phyloP scores from a whole-genome alignment of 2,888 invertebrate species.

The Metallyticus violacea region DNA sequence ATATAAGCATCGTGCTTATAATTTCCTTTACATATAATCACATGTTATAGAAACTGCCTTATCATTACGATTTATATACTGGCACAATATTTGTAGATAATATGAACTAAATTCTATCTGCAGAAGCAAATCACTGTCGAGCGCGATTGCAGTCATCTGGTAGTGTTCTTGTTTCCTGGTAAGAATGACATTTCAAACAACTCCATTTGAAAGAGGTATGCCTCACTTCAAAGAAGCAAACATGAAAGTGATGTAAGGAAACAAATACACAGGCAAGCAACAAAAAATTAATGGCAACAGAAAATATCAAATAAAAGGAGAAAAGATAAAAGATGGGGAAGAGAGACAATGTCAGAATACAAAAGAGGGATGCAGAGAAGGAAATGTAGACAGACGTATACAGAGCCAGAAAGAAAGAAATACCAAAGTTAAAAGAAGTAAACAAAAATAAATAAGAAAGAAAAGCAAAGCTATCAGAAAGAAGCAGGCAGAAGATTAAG shows the following conservation, averaged over 20 bases:
- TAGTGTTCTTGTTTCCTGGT: not conserved
- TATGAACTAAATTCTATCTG: too few relatives aligned
- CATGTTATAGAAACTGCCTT: too few relatives aligned
- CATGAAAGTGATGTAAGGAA: not conserved
- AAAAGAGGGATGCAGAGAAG: not conserved
- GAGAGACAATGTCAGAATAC: not conserved
- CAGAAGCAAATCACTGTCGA: not conserved
- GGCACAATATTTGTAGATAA: too few relatives aligned
- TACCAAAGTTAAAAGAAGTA: too few relatives aligned
- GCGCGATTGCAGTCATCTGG: not conserved
- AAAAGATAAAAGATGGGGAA: not conserved
- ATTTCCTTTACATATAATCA: too few relatives aligned
- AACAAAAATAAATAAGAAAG: too few relatives aligned
- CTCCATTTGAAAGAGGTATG: not conserved
- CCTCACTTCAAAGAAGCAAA: not conserved
- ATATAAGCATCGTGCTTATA: too few relatives aligned
- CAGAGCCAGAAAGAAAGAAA: too few relatives aligned
- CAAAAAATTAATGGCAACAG: not conserved
- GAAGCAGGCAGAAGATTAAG: too few relatives aligned
- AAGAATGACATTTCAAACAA: not conserved
- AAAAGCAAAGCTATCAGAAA: too few relatives aligned
- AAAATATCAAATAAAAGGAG: not conserved
- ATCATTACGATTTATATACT: too few relatives aligned
- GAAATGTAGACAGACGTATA: too few relatives aligned
- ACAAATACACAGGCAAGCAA: not conserved